Evolutionary conservation across 2,888 invertebrate species (phyloP), one percentile per base, ranked within the genome.

Genomic region (Oasisia sp.): DNA sequence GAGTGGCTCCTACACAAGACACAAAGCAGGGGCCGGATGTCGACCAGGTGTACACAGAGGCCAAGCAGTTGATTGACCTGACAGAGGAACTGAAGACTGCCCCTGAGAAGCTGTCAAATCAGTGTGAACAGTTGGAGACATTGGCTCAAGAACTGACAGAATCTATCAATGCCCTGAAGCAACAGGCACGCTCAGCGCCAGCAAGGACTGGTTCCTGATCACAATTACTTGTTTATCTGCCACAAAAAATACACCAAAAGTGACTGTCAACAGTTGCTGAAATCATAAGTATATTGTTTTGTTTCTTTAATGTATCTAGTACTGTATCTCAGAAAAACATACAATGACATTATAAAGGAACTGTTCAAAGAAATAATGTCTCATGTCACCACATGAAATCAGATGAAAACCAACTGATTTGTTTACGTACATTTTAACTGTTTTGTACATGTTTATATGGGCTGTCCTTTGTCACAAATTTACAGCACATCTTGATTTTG

Each of bases 81-180:
- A 91, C 92, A 0, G 91, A 92, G n/a, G 12, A 92, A 32, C 91
- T 92, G 32, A 89, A 92, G 8, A 0, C 32, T 5, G 92, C 92
- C 8, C 91, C 91, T 0, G 91, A 89, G 19, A 90, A 7, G 32
- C 74, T 92, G 58, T 32, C 91, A 89, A 32, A 32, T 9, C 91
- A 89, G 44, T 91, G 90, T 45, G 50, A 91, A 19, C 9, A 58
- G n/a, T 32, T 92, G n/a, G 74, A 91, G 32, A 74, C 50, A 32
- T 44, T 92, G 32, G 91, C 91, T 32, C 7, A 32, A 12, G 92
- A 92, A 91, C 92, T 92, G 11, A 56, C 91, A 1, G 45, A 50
- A 74, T 91, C 91, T 32, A 92, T 92, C 27, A 91, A 91, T 91
- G 92, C 58, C 50, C 90, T 90, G 32, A 92, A 92, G 90, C 91